Evolutionary conservation across 2,888 invertebrate species (phyloP).

Genomic region (Crepidodera aurea): DNA sequence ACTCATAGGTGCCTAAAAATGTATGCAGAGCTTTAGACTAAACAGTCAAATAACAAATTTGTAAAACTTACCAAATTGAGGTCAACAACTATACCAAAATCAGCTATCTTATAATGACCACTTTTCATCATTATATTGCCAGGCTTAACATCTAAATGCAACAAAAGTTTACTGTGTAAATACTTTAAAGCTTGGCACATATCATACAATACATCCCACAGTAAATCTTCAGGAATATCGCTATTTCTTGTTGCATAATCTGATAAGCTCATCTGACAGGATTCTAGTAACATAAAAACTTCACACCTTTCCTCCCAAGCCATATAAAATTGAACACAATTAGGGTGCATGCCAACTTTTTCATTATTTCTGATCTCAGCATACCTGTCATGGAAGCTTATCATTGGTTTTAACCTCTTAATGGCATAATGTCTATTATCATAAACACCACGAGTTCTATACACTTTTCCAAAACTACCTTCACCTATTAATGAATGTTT

Average conservation of each 20-base stretch:
- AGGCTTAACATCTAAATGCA: conserved; percentile 81
- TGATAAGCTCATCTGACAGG: conserved; percentile 71
- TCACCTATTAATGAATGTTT: conserved; percentile 70
- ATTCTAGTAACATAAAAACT: conserved; percentile 75
- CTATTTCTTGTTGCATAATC: conserved; percentile 66
- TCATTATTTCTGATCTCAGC: conserved; percentile 76
- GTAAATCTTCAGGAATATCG: conserved; percentile 67
- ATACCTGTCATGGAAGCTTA: conserved; percentile 66
- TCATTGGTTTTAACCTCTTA: conserved; percentile 70
- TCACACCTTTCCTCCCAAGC: conserved; percentile 79
- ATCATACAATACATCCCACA: conserved; percentile 75
- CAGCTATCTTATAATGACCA: conserved; percentile 74
- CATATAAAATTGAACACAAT: conserved; percentile 71
- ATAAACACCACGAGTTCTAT: conserved; percentile 70
- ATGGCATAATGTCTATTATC: conserved; percentile 75
- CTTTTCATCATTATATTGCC: conserved; percentile 77
- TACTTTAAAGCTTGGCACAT: conserved; percentile 71
- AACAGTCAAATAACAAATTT: background rate
- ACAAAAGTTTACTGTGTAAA: conserved; percentile 71
- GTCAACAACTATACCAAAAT: conserved; percentile 78
- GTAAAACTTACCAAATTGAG: conserved; percentile 61
- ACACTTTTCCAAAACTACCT: conserved; percentile 81
- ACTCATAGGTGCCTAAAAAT: conserved; percentile 37
- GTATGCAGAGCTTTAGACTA: conserved; percentile 6
- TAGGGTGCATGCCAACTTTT: conserved; percentile 70